Evolutionary conservation across 2,888 invertebrate species (phyloP).

Genomic region (Nowickia ferox): DNA sequence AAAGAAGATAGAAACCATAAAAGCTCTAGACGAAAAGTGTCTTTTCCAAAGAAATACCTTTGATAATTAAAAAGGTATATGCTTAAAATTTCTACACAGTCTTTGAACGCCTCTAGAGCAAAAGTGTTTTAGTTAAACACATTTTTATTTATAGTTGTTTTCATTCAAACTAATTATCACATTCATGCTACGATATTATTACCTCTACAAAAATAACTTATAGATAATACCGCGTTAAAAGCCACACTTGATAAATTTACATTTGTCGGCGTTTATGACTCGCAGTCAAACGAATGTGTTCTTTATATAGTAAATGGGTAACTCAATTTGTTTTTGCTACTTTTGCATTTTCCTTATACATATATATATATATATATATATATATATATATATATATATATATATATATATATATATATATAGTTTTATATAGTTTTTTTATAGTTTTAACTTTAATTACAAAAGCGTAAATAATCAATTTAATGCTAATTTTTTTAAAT

Average conservation of each 20-base stretch:
- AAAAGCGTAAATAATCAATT: no score
- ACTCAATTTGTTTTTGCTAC: no score
- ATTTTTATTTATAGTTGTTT: background rate
- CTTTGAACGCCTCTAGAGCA: background rate
- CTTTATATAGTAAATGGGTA: no score
- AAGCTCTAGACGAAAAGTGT: background rate
- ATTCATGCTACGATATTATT: background rate
- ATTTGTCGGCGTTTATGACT: constrained; percentile 2
- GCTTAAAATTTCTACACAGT: background rate
- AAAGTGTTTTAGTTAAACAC: background rate
- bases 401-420: no score
- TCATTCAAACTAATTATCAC: constrained; percentile 31
- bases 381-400: no score
- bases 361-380: no score
- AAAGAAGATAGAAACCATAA: background rate
- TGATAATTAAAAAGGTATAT: no score
- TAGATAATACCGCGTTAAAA: background rate
- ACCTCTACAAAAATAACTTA: constrained; percentile 15
- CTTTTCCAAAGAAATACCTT: background rate
- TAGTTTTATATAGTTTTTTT: no score
- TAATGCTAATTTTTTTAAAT: no score
- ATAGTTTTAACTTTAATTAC: no score
- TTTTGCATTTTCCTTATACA: no score
- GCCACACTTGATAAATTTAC: constrained; percentile 23
- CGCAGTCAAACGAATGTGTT: no score